A percentile compares a stretch with the other conserved stretches of the same genome.
phyloP scores from a whole-genome alignment of 2,797 vertebrate species.

The Lerista edwardsae region DNA sequence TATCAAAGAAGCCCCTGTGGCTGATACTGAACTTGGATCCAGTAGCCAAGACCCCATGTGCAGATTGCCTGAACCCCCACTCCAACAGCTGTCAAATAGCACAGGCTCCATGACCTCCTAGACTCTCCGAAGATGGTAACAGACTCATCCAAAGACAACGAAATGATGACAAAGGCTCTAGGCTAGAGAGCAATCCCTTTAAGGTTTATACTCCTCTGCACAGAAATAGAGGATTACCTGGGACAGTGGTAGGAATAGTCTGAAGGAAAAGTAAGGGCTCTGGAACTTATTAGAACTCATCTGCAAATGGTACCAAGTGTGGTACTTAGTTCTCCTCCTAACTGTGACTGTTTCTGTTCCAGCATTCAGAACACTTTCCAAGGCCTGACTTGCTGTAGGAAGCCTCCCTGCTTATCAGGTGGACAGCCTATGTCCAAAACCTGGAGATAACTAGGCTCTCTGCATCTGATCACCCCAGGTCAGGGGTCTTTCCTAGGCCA shows the following conservation, averaged over 20 bases:
- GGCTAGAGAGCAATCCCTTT: no score
- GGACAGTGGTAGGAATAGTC: no score
- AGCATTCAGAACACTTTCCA: background rate
- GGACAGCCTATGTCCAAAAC: background rate
- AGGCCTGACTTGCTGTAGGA: background rate
- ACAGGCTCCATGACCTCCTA: no score
- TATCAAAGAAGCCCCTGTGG: background rate
- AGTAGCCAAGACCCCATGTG: background rate
- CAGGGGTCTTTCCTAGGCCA: background rate
- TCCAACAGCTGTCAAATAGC: background rate
- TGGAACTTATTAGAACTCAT: background rate
- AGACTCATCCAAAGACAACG: no score
- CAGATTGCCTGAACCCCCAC: background rate
- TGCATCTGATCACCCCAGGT: accelerated
- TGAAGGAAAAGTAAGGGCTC: background rate
- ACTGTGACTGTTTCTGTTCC: background rate
- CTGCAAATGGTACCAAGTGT: background rate
- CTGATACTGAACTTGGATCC: background rate
- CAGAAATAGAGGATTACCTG: background rate
- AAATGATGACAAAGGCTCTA: no score
- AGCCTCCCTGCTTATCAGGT: background rate
- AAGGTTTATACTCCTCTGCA: background rate
- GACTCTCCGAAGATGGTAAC: no score
- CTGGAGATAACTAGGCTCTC: no score
- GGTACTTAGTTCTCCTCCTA: no score